These are phyloP conservation scores for Enteromius viviparus DNA, from an alignment of 2,797 vertebrate species.

Conservation along the genomic window DNA sequence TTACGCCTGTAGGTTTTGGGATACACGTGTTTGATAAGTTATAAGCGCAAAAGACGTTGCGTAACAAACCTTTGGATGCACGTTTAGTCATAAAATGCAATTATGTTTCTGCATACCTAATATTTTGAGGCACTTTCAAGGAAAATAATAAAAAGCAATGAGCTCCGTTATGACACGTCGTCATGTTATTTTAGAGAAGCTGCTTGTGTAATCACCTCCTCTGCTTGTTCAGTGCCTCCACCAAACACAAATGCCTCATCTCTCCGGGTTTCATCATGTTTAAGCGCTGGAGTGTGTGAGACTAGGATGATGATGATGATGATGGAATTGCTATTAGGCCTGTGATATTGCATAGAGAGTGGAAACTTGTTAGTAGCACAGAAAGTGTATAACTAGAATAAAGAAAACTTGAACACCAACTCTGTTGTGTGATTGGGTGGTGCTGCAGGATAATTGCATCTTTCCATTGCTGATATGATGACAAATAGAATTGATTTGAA, in stretches of 20 bases:
- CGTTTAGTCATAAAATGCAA: neutral
- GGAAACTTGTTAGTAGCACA: constrained; percentile 1
- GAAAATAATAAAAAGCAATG: constrained; percentile 18
- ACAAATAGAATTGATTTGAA: neutral
- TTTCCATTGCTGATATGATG: neutral
- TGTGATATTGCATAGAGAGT: constrained; percentile 5
- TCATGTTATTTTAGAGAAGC: constrained; percentile 28
- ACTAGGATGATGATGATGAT: constrained; percentile 12
- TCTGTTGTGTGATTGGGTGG: constrained; percentile 5
- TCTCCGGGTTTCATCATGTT: constrained; percentile 23
- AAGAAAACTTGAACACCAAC: neutral
- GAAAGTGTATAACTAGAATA: neutral
- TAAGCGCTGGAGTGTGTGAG: constrained; percentile 31
- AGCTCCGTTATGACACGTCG: constrained; percentile 26
- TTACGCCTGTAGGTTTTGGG: constrained; percentile 1
- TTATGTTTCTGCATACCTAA: neutral
- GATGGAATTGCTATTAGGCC: constrained; percentile 31
- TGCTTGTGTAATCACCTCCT: constrained; percentile 21
- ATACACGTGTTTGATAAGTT: neutral
- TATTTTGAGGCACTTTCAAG: neutral
- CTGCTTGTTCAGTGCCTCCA: constrained; percentile 16
- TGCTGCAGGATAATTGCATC: neutral
- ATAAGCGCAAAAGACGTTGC: neutral
- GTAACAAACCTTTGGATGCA: neutral
- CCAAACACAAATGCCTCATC: constrained; percentile 12